These are phyloP conservation scores for Hydropsyche betteni DNA, from an alignment of 2,888 invertebrate genomes.

Conservation along the genomic window DNA sequence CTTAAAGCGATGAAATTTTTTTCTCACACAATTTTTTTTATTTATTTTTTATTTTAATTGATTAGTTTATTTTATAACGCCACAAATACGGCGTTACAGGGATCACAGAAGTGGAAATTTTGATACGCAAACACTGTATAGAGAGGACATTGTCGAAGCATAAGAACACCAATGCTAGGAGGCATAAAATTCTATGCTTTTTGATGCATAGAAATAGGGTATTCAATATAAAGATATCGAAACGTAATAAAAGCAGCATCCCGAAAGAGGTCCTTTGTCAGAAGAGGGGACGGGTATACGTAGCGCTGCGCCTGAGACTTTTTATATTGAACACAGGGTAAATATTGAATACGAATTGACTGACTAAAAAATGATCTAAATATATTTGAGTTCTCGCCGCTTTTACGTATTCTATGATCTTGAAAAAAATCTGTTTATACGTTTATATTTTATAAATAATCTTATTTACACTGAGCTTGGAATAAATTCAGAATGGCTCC, in stretches of 20 bases:
- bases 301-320: constrained; percentile 27
- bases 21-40: not conserved
- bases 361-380: constrained; percentile 25
- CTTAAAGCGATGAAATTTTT: not conserved
- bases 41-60: too few relatives aligned
- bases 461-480: too few relatives aligned
- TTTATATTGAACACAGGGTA: constrained; percentile 37
- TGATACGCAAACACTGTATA: constrained; percentile 2
- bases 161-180: constrained; percentile 31
- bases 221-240: constrained; percentile 45
- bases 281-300: constrained; percentile 30
- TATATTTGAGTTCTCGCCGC: constrained; percentile 30
- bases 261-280: constrained; percentile 40
- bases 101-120: too few relatives aligned
- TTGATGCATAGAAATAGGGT: constrained; percentile 47
- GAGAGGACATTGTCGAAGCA: constrained; percentile 10
- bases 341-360: constrained; percentile 37
- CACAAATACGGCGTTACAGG: too few relatives aligned
- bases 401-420: constrained; percentile 1
- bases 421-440: too few relatives aligned
- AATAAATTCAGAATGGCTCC: too few relatives aligned
- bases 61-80: too few relatives aligned
- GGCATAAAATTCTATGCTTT: constrained; percentile 46
- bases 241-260: constrained; percentile 41
- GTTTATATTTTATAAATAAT: too few relatives aligned